A percentile compares a stretch with the other conserved stretches of the same genome.
Evolutionary conservation across 2,113 vertebrate genomes (phyloP).

Genomic region (Ameiurus melas): DNA sequence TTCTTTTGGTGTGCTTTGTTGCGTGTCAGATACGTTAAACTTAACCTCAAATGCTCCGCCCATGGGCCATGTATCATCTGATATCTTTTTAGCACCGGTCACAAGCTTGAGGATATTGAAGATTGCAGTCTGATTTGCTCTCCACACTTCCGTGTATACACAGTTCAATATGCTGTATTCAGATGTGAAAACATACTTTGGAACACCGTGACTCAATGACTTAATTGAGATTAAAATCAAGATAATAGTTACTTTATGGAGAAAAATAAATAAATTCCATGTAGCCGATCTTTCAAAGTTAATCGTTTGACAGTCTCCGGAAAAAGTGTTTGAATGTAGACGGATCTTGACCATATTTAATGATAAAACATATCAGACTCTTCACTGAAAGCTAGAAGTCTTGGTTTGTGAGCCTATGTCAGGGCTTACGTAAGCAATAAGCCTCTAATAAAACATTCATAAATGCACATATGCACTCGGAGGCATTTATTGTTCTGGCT

Average conservation of each 20-base stretch:
- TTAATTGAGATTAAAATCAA: neutral
- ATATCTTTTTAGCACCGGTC: neutral
- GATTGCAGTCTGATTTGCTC: neutral
- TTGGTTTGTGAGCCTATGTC: neutral
- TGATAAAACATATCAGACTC: neutral
- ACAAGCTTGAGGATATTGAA: slow-evolving; percentile 1
- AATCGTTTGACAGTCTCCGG: neutral
- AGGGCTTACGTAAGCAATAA: neutral
- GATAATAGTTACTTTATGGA: neutral
- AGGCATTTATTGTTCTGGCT: neutral
- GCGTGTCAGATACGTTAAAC: neutral
- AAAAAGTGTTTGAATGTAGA: neutral
- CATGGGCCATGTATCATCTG: neutral
- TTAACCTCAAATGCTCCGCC: neutral
- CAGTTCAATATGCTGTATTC: neutral
- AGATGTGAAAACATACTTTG: neutral
- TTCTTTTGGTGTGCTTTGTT: neutral
- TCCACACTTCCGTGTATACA: neutral
- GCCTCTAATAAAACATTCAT: neutral
- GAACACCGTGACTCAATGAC: neutral
- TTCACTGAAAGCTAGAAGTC: neutral
- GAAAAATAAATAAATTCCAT: too few species aligned
- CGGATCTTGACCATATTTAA: neutral
- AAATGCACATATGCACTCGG: neutral
- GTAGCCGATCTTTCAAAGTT: neutral